Base-by-base conservation (phyloP, 1,140 invertebrate species). In the Daktulosphaira vitifoliae region DNA sequence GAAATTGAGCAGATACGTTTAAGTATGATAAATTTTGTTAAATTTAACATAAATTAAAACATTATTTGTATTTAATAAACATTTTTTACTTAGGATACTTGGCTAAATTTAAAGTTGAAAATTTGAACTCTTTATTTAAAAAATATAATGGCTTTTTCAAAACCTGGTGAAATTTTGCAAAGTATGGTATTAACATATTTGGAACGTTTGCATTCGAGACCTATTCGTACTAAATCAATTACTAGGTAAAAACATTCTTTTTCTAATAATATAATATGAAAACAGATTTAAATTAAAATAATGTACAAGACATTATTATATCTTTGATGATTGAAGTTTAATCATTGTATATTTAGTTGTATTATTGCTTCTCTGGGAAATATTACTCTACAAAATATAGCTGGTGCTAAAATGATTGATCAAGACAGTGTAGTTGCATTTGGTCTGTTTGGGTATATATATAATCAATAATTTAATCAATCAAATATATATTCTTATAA, bases 391-490 rank as follows among this genome's bases (percentile, higher is more conserved):
- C 85, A 88, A 71, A 76, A 81, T 52, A 76, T 86, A 11, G 73
- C 79, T 11, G 83, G 84, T 37, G 74, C 75, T 7, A 80, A 79
- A 67, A 68, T 77, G 38, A 74, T 84, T n/a, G 80, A 82, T 70
- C 73, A 81, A 37, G 80, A 86, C 23, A 84, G 79, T 69, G 71
- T 86, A 11, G 69, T 85, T 9, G 83, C 85, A 7, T 88, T 84
- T 75, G 84, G 79, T 56, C 69, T 84, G 22, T 87, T 84, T 78
- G 85, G 85, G 83, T 85, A 78, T 77, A 72, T 69, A 49, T 15
- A 22, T 20, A 11, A 25, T 64, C 2, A 50, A 7, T 25, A 68
- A 49, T 15, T n/a, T 20, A 11, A 25, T 64, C 2, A 50, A 7
- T 25, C 16, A 2, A 50, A 50, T 20, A 22, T 23, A 4, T 22